A percentile compares a stretch with the other conserved stretches of the same genome.
Conservation (phyloP, 2,113 vertebrate species). For the Trinectes maculatus region DNA sequence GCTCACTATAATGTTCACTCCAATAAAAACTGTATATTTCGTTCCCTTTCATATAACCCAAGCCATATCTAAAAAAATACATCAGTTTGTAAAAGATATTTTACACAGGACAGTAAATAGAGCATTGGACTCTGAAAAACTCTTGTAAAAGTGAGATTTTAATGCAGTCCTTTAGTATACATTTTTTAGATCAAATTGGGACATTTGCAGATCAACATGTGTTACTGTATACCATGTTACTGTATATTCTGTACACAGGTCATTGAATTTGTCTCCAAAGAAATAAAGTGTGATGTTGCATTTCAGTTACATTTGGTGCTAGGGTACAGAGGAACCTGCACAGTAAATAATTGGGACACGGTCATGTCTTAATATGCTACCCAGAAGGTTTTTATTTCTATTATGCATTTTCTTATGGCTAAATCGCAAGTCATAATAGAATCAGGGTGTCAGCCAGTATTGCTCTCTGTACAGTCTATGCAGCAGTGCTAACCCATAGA, state of each 20-base stretch:
- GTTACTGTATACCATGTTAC: no score
- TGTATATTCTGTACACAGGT: slow-evolving; percentile 76
- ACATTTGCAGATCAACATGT: slow-evolving; percentile 62
- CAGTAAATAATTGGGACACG: slow-evolving; percentile 74
- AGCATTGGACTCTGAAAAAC: slow-evolving; percentile 72
- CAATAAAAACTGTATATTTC: slow-evolving; percentile 80
- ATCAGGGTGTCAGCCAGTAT: slow-evolving; percentile 58
- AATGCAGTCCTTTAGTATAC: slow-evolving; percentile 73
- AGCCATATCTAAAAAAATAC: slow-evolving; percentile 85
- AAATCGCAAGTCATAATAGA: slow-evolving; percentile 63
- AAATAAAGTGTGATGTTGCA: slow-evolving; percentile 63
- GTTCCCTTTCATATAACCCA: slow-evolving; percentile 83
- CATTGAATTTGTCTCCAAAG: slow-evolving; percentile 69
- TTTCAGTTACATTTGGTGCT: slow-evolving; percentile 69
- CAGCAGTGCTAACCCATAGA: slow-evolving; percentile 48
- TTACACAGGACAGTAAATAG: slow-evolving; percentile 83
- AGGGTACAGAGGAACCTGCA: slow-evolving; percentile 54
- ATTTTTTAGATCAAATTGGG: slow-evolving; percentile 69
- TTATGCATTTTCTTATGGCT: slow-evolving; percentile 63
- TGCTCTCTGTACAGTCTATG: slow-evolving; percentile 74
- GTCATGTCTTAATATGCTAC: slow-evolving; percentile 69
- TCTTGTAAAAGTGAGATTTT: slow-evolving; percentile 74
- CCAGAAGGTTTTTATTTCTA: slow-evolving; percentile 72
- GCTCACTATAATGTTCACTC: slow-evolving; percentile 79
- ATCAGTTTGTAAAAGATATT: slow-evolving; percentile 84